Evolutionary conservation across 2,888 invertebrate genomes (phyloP).

Genomic region (Galeopsomyia nigrocyanea): DNA sequence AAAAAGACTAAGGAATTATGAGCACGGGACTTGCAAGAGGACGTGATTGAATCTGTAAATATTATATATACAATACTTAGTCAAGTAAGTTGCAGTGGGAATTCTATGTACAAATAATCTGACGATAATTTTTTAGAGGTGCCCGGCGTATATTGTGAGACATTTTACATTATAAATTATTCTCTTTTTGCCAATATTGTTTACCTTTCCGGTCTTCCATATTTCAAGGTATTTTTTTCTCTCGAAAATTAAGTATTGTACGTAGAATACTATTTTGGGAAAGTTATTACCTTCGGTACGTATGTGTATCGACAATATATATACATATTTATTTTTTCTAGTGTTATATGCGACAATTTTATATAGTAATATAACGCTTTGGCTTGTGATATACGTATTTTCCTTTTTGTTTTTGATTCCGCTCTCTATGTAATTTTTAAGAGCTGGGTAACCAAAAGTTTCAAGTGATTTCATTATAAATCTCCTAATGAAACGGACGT

Average conservation of each 20-base stretch:
- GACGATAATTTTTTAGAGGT: slow-evolving; percentile 1
- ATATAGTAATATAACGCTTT: slow-evolving; percentile 24
- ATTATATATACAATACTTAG: slow-evolving; percentile 16
- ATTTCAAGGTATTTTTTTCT: not conserved
- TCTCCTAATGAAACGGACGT: not conserved
- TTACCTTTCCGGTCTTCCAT: slow-evolving; percentile 36
- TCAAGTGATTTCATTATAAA: slow-evolving; percentile 1
- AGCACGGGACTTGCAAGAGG: slow-evolving; percentile 15
- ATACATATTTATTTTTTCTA: slow-evolving; percentile 29
- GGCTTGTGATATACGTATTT: slow-evolving; percentile 31
- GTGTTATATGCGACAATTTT: slow-evolving; percentile 12
- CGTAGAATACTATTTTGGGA: slow-evolving; percentile 1
- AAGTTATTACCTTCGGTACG: slow-evolving; percentile 5
- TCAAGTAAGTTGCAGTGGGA: slow-evolving; percentile 9
- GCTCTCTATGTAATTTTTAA: slow-evolving; percentile 16
- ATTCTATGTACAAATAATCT: slow-evolving; percentile 26
- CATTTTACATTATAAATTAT: slow-evolving; percentile 16
- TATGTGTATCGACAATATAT: slow-evolving; percentile 19
- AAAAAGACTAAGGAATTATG: slow-evolving; percentile 26
- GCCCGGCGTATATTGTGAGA: slow-evolving; percentile 10
- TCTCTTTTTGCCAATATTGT: slow-evolving; percentile 16
- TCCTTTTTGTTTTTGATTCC: not conserved
- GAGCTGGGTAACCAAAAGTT: slow-evolving; percentile 8
- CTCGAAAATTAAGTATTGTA: slow-evolving; percentile 25
- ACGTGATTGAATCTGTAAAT: slow-evolving; percentile 35